Base-by-base conservation (phyloP, 2,113 vertebrate genomes). In the Nanorana parkeri region DNA sequence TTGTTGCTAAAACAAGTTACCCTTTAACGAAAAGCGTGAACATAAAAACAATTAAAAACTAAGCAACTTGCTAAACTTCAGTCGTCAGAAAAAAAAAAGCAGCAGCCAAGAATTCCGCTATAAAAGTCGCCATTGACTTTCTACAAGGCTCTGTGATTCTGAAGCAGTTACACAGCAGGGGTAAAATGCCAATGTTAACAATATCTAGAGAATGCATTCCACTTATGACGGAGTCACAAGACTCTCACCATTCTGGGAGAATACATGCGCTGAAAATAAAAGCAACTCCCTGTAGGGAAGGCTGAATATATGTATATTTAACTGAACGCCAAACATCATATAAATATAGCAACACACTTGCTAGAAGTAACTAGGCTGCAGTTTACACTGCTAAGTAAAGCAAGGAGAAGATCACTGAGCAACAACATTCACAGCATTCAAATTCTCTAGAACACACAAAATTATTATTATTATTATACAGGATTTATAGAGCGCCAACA, bases 211-310 rank as follows among this genome's bases (percentile, higher is more conserved):
- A 36, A 54, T 24, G 65, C 77, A 36, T 79, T 78, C 64, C 65
- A 66, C 21, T 55, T 19, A 8, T 56, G 51, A 20, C 21, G 24
- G 2, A 5, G 65, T 79, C 77, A 68, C 26, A 58, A 56, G 77
- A 24, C 51, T 32, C 5, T 17, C 52, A 15, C 77, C 68, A 79
- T 79, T 56, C 68, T 52, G 19, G 64, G 63, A 65, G 11, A 17
- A 66, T 4, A n/a, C 77, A 41, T 13, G 4, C 64, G 68, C 77
- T 65, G 58, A 68, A 79, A 68, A 79, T 68, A 79, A 68, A 68
- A 28, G 65, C 65, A 19, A 36, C 68, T 68, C 68, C 65, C 56
- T 13, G 24, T n/a, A 21, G 77, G 56, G 28, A 41, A 24, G 77
- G 28, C 51, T 24, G 21, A 54, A 68, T 54, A 52, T 29, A 64